Conservation (phyloP, 1,140 invertebrate species). For the Drosophila mayri region DNA sequence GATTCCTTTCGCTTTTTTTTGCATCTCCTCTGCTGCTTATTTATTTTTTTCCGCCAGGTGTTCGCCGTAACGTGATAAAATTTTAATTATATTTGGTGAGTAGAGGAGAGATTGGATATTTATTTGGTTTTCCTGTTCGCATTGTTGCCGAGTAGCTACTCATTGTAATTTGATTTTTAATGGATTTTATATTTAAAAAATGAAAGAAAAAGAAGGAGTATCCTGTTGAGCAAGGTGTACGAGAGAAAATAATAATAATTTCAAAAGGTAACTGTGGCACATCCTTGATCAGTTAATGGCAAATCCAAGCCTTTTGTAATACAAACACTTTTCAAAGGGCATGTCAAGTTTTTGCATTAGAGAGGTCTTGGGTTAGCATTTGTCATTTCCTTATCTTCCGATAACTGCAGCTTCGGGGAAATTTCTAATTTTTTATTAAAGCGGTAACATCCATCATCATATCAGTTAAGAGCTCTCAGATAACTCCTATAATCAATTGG, state of each 20-base stretch:
- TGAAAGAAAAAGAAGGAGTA: not conserved
- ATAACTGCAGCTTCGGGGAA: not conserved
- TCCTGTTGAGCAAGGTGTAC: not conserved
- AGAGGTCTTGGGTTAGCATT: not conserved
- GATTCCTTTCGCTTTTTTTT: constrained; percentile 31
- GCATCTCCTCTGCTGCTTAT: constrained; percentile 16
- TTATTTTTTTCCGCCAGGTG: constrained; percentile 55
- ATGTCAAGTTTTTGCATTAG: not conserved
- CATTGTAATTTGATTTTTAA: constrained; percentile 25
- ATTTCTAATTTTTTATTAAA: not conserved
- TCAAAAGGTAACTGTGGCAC: not conserved
- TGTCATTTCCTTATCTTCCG: not conserved
- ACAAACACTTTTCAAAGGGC: constrained; percentile 1
- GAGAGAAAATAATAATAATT: no score
- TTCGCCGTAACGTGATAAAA: constrained; percentile 60
- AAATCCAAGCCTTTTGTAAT: not conserved
- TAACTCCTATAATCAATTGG: constrained; percentile 6
- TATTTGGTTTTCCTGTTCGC: not conserved
- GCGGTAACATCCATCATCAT: not conserved
- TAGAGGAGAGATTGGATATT: constrained; percentile 34
- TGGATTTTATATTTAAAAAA: not conserved
- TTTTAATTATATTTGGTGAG: constrained; percentile 63
- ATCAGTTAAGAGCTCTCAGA: not conserved
- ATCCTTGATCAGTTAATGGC: not conserved
- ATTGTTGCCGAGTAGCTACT: constrained; percentile 12